Evolutionary conservation across 2,113 vertebrate genomes (phyloP).

Genomic region (Halichoerus grypus): DNA sequence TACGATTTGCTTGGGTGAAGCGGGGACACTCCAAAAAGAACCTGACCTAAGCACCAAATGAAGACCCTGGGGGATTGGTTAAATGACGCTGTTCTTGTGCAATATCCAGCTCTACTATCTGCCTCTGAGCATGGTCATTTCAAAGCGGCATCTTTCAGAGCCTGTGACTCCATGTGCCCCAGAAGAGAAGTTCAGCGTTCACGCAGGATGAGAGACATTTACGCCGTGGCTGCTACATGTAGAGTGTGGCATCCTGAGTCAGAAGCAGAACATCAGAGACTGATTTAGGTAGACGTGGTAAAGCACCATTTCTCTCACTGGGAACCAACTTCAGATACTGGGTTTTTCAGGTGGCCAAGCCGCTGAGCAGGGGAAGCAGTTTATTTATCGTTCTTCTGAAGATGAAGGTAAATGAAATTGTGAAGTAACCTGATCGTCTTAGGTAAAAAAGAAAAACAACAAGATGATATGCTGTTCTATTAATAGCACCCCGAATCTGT

Average conservation of each 20-base stretch:
- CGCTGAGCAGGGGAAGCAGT: background rate
- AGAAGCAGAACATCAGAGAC: background rate
- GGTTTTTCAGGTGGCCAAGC: background rate
- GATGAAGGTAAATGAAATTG: background rate
- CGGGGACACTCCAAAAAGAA: background rate
- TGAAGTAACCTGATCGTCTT: background rate
- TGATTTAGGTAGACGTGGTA: background rate
- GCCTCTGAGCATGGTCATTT: background rate
- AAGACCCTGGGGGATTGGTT: background rate
- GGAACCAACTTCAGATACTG: background rate
- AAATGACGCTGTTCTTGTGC: rapidly evolving
- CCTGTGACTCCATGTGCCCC: background rate
- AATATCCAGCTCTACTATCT: background rate
- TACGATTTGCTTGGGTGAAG: background rate
- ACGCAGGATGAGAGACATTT: background rate
- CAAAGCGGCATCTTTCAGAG: background rate
- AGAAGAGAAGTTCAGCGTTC: background rate
- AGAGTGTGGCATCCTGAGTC: background rate
- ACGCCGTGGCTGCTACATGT: background rate
- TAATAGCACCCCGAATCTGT: background rate
- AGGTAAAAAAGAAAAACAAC: background rate
- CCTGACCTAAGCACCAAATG: background rate
- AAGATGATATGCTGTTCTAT: background rate
- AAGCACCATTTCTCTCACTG: background rate
- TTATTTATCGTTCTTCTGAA: background rate